These are phyloP conservation scores for Megalopta genalis DNA, from an alignment of 1,140 invertebrate genomes.

Conservation along the genomic window DNA sequence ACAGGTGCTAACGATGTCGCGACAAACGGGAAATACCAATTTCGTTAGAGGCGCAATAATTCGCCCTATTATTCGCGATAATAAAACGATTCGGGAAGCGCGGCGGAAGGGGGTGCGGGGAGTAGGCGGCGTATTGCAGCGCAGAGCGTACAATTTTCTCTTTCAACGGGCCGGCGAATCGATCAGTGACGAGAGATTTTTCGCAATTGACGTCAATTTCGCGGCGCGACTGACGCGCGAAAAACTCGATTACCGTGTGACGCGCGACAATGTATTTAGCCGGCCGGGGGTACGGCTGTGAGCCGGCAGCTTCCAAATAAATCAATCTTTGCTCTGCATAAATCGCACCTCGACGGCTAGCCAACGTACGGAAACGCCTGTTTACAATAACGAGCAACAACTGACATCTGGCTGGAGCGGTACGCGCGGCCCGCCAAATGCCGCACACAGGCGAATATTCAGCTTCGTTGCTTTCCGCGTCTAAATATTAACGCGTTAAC, in stretches of 20 bases:
- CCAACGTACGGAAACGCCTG: neutral
- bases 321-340: slow-evolving; percentile 21
- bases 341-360: neutral
- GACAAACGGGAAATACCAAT: slow-evolving; percentile 1
- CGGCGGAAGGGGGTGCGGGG: neutral
- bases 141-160: neutral
- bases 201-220: slow-evolving; percentile 22
- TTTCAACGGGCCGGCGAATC: neutral
- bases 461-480: neutral
- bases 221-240: neutral
- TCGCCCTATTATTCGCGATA: neutral
- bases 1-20: slow-evolving; percentile 10
- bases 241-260: slow-evolving; percentile 10
- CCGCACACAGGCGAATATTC: neutral
- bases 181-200: slow-evolving; percentile 10
- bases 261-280: slow-evolving; percentile 25
- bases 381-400: neutral
- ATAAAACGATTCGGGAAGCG: slow-evolving; percentile 5
- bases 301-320: slow-evolving; percentile 17
- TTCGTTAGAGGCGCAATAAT: slow-evolving; percentile 7
- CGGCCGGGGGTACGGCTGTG: neutral
- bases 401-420: neutral
- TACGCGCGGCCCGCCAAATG: too few relatives aligned
- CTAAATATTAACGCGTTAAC: neutral
- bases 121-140: neutral